A percentile compares a stretch with the other conserved stretches of the same genome.
These are phyloP conservation scores for Oceanodroma leucorhoa DNA, from an alignment of 2,797 vertebrate species.

Conservation along the genomic window DNA sequence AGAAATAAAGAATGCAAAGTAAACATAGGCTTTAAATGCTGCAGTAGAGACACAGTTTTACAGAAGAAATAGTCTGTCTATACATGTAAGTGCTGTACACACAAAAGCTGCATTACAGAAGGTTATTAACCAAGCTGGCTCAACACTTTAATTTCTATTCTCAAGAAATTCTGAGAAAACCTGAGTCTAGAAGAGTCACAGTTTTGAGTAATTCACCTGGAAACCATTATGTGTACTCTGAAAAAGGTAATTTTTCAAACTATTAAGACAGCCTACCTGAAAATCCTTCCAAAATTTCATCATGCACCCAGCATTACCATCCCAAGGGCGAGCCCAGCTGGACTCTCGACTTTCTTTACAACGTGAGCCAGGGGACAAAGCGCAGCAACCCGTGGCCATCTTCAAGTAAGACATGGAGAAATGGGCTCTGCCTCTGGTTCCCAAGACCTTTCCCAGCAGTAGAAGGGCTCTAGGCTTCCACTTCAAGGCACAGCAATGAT, in stretches of 20 bases:
- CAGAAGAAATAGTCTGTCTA: background rate
- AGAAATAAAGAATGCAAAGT: background rate
- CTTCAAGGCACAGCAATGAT: background rate
- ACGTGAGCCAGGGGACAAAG: rapidly evolving
- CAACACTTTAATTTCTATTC: background rate
- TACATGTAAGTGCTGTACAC: background rate
- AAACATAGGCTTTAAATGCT: background rate
- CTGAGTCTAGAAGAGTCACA: background rate
- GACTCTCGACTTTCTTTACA: rapidly evolving
- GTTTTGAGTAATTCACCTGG: background rate
- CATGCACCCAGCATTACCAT: background rate
- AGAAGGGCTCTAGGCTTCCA: background rate
- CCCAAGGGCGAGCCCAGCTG: background rate
- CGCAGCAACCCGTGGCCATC: rapidly evolving
- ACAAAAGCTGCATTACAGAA: background rate
- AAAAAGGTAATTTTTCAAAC: background rate
- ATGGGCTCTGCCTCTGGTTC: background rate
- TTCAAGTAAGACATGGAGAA: background rate
- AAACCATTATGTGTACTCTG: background rate
- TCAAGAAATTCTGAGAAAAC: background rate
- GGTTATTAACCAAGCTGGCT: background rate
- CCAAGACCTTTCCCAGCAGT: background rate
- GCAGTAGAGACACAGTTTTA: background rate
- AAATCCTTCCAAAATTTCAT: background rate
- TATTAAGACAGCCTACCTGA: background rate